phyloP scores from a whole-genome alignment of 1,140 invertebrate genomes.

The Neotoxoptera formosana region DNA sequence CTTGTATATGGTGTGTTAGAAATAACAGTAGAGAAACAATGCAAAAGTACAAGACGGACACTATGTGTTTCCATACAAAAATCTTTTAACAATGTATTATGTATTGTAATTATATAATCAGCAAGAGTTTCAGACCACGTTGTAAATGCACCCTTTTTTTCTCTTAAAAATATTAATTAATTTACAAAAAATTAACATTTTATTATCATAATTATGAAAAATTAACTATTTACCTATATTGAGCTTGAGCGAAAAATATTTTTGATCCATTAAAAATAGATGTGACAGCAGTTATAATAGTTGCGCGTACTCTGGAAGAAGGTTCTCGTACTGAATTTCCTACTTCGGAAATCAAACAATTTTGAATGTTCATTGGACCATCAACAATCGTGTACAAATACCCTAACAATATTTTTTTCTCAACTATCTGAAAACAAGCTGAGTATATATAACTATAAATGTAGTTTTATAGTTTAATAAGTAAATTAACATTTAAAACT shows the following conservation, averaged over 20 bases:
- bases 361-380: conserved; percentile 44
- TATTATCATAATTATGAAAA: not conserved
- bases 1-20: conserved; percentile 40
- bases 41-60: conserved; percentile 45
- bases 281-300: conserved; percentile 52
- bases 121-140: conserved; percentile 55
- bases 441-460: not conserved
- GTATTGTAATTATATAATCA: conserved; percentile 50
- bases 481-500: not conserved
- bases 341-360: conserved; percentile 18
- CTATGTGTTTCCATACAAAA: conserved; percentile 25
- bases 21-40: conserved; percentile 48
- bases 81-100: conserved; percentile 48
- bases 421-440: conserved; percentile 26
- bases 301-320: conserved; percentile 45
- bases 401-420: conserved; percentile 44
- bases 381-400: conserved; percentile 47
- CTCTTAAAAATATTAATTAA: conserved; percentile 33
- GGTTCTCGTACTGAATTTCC: conserved; percentile 33
- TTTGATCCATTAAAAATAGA: conserved; percentile 53
- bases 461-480: not conserved
- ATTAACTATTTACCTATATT: conserved; percentile 38
- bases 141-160: conserved; percentile 52
- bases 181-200: not conserved
- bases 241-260: conserved; percentile 50